Evolutionary conservation across 2,797 vertebrate species (phyloP), one percentile per base, ranked within the genome.

Genomic region (Lophotriccus pileatus): DNA sequence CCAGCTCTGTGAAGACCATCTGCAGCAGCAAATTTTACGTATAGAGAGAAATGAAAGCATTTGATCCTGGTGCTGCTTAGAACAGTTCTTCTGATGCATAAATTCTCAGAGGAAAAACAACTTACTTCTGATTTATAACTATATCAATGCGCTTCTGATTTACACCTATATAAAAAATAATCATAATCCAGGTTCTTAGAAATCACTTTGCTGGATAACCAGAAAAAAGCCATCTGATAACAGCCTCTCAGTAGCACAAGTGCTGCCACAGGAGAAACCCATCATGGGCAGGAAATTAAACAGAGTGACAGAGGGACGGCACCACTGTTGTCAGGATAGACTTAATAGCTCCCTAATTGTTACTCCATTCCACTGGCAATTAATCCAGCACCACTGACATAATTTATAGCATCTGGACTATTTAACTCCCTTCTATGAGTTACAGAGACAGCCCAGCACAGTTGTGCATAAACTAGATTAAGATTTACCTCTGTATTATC

Each of bases 391-490:
- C 3, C 21, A 20, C 0, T n/a, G 37, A 28, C 23, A 4, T 7
- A 6, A 64, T 70, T 84, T n/a, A 64, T 9, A 52, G 4, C 32
- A 46, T 21, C 59, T 70, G n/a, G 37, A n/a, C 17, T 32, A 15
- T 37, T 70, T 50, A 81, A 55, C 55, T 75, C 11, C 10, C 27
- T 72, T 8, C 47, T 28, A 2, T 14, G 34, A 69, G 37, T 47
- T 55, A 81, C 15, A 41, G 37, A 75, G 60, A n/a, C 49, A 86
- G 39, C 50, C 36, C 50, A 66, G 37, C 50, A 47, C 12, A 5
- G 14, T 1, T 0, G 0, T 9, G 66, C 6, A 37, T 62, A 44
- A 94, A 73, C 9, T 27, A 24, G 25, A 52, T n/a, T 43, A 43
- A 64, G 8, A 10, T 68, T 78, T 39, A 25, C 27, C 23, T 83